Base-by-base conservation (phyloP, 2,113 vertebrate species). In the Chionis minor region DNA sequence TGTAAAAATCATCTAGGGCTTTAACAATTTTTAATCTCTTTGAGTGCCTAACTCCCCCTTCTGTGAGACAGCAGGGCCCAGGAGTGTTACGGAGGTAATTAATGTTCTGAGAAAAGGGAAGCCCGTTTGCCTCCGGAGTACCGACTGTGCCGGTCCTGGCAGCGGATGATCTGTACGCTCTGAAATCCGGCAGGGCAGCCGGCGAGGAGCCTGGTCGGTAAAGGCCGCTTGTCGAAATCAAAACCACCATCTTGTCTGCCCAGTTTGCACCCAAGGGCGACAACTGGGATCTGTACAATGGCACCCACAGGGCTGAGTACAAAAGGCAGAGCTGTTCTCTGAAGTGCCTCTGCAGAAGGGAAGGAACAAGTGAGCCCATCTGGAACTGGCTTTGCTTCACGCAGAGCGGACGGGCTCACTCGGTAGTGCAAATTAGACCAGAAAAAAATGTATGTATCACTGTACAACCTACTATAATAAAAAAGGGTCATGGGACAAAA, bases 401-500 rank as follows among this genome's bases (percentile, higher is more conserved):
- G 38, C 63, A 35, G 30, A 47, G 78, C 70, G 44, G 71, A 54
- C 32, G 21, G 47, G 38, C 63, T 35, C 49, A 17, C 40, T 33
- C 45, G 23, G 23, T 17, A 42, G 27, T 27, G 62, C 52, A 47
- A 61, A 47, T 16, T 4, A 78, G 44, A 52, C 28, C 47, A 58
- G 70, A 49, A 78, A 61, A 61, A 66, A 26, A 75, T 1, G 3
- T 2, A 40, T 1, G 9, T 52, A 38, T 49, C 13, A 0, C 20
- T 49, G 52, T 45, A 52, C n/a, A 81, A 20, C 35, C n/a, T 67
- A 47, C 33, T 35, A 59, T 38, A 88, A 75, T 40, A 83, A 58
- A 80, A 56, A 67, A 67, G 67, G 38, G 47, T 86, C 18, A 79
- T 10, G 27, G 61, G 69, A 77, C 49, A 88, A 92, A 93, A 86